Evolutionary conservation across 2,113 vertebrate genomes (phyloP), one percentile per base, ranked within the genome.

Genomic region (Platycercus adscitus): DNA sequence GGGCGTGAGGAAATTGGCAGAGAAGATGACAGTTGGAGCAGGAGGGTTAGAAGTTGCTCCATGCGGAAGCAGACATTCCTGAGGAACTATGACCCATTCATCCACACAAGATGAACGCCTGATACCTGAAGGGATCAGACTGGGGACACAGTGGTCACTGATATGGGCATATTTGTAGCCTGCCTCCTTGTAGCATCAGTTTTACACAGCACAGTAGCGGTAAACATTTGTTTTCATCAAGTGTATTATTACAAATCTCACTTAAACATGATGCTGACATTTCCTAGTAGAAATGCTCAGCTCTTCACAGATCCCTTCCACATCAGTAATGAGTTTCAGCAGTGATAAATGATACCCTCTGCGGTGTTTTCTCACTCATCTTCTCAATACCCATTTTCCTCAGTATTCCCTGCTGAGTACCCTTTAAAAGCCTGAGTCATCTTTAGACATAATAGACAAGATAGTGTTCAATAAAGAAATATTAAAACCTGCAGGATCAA

Each of bases 401-500:
- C 66, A 81, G 21, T 61, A 77, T 94, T 96, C 94, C 80, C 93
- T 60, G 66, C 56, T 78, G 95, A 91, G 70, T 90, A 89, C 11
- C 50, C 46, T 94, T 96, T 95, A 85, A 89, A 98, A 96, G 63
- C 95, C 82, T 88, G 92, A 79, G 95, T 93, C 55, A 73, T 91
- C 73, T 43, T 96, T 93, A 95, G 79, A 88, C 68, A 89, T 72
- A 91, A 94, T 24, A 91, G 65, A 75, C 88, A 94, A 70, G 60
- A 13, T 72, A 84, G 53, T 68, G 60, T 90, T 63, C 63, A 84
- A 88, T 90, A 15, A 93, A 63, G 49, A 94, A 94, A 53, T 25
- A 49, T 49, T 37, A 88, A 84, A 76, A 26, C 73, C 89, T 88
- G 23, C 23, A 92, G 50, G 35, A 91, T 75, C 60, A 95, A 85